phyloP scores from a whole-genome alignment of 2,888 invertebrate species.

The Chloroclystis v-ata region DNA sequence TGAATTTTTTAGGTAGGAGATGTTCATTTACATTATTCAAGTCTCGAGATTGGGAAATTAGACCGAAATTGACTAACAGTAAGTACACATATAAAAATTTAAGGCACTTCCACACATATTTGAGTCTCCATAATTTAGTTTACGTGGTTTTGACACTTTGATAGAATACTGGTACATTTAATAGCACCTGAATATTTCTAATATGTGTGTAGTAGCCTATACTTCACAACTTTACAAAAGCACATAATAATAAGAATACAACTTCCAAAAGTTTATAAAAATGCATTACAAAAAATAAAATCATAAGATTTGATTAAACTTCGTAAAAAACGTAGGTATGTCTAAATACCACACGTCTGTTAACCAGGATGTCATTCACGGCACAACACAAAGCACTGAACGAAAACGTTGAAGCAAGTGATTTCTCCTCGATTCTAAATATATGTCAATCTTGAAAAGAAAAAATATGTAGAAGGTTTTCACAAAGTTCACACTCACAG shows the following conservation, averaged over 20 bases:
- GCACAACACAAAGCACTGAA: conserved; percentile 19
- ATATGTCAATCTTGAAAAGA: too few relatives aligned
- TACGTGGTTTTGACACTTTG: not conserved
- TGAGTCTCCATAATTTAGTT: not conserved
- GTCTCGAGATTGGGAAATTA: conserved; percentile 10
- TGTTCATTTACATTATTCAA: not conserved
- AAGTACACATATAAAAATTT: conserved; percentile 19
- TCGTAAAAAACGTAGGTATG: conserved; percentile 16
- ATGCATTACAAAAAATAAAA: conserved; percentile 48
- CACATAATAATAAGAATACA: conserved; percentile 27
- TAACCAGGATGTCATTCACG: conserved; percentile 13
- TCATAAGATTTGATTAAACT: conserved; percentile 37
- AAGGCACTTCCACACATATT: conserved; percentile 6
- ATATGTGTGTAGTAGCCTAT: conserved; percentile 4
- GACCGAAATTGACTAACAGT: conserved; percentile 29
- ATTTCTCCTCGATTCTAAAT: too few relatives aligned
- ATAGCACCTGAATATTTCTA: not conserved
- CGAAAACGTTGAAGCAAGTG: not conserved
- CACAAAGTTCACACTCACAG: not conserved
- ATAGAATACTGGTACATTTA: not conserved
- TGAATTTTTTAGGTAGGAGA: not conserved
- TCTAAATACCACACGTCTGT: conserved; percentile 15
- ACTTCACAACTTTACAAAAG: conserved; percentile 28
- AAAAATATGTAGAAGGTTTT: not conserved
- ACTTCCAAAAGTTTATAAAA: conserved; percentile 43